These are phyloP conservation scores for Heteromurus nitidus DNA, from an alignment of 2,888 invertebrate species.

Conservation along the genomic window DNA sequence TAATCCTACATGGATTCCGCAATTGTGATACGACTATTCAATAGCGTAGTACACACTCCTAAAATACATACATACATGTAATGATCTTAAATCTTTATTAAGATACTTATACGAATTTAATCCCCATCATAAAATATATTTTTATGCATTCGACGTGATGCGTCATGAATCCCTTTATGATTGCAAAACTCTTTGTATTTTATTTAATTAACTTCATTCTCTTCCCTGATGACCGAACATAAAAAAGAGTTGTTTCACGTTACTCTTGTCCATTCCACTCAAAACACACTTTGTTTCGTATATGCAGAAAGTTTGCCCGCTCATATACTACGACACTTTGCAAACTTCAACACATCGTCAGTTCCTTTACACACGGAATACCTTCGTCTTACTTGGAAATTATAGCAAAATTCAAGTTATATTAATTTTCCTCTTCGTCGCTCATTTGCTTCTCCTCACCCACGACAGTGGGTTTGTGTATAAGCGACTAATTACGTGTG, in stretches of 20 bases:
- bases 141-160: no score
- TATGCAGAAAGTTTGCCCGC: neutral
- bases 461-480: neutral
- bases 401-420: neutral
- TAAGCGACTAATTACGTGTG: slow-evolving; percentile 35
- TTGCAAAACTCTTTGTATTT: slow-evolving; percentile 5
- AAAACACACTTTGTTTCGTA: neutral
- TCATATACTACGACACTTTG: neutral
- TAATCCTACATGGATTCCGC: no score
- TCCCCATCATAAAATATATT: no score
- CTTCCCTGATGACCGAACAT: neutral
- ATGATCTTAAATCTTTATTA: no score
- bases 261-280: neutral
- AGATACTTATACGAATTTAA: no score
- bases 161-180: no score
- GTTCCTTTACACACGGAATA: neutral
- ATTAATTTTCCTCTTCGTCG: neutral
- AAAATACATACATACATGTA: no score
- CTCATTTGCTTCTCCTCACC: neutral
- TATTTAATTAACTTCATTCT: slow-evolving; percentile 5
- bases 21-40: no score
- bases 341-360: neutral
- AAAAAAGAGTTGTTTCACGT: neutral
- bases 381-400: neutral
- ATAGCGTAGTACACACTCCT: no score